Evolutionary conservation across 2,113 vertebrate species (phyloP).

Genomic region (Hiodon tergisus): DNA sequence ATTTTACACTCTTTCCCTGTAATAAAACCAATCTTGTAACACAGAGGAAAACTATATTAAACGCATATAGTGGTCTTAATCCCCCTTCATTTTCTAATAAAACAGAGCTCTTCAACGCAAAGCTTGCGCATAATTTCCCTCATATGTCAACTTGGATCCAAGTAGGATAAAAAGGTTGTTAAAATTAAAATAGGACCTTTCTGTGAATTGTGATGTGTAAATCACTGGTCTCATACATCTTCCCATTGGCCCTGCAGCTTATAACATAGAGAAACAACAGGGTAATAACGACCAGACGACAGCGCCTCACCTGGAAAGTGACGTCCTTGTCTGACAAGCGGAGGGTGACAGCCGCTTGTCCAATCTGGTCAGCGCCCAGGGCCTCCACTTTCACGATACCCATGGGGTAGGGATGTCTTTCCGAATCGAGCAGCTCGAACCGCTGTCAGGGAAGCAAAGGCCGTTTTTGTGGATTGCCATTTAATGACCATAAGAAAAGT

Average conservation of each 20-base stretch:
- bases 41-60: no score
- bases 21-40: no score
- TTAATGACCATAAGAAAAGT: background rate
- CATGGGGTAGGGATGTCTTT: conserved; percentile 45
- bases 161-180: no score
- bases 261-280: background rate
- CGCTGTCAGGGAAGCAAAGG: conserved; percentile 55
- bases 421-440: conserved; percentile 78
- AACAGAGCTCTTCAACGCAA: no score
- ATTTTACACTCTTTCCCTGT: no score
- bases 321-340: conserved; percentile 64
- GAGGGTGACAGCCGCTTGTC: conserved; percentile 70
- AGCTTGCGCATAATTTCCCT: no score
- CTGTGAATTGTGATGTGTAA: no score
- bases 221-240: no score
- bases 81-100: no score
- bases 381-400: conserved; percentile 61
- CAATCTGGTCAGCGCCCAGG: conserved; percentile 31
- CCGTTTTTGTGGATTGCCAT: background rate
- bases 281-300: background rate
- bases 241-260: background rate
- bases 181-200: no score
- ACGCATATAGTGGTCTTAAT: no score
- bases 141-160: no score
- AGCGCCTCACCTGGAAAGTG: conserved; percentile 72